Conservation (phyloP, 1,140 invertebrate species). For the Drosophila athabasca region DNA sequence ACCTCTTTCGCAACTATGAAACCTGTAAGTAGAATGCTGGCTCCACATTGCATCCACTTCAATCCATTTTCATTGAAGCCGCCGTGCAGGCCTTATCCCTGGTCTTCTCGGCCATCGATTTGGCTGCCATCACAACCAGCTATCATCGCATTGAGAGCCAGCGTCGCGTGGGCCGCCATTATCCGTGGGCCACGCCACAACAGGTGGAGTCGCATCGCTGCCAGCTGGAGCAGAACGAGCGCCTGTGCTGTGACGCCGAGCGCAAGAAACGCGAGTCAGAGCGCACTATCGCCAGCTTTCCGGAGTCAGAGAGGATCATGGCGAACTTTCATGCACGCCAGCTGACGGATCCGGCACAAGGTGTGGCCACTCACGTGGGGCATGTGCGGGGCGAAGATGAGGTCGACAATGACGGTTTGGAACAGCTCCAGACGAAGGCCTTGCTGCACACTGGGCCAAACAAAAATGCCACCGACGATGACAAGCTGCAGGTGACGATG, state of each 20-base stretch:
- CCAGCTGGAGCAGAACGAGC: conserved; percentile 58
- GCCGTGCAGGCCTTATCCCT: conserved; percentile 87
- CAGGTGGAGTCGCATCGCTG: conserved; percentile 56
- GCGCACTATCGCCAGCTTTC: conserved; percentile 69
- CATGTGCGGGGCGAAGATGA: conserved; percentile 58
- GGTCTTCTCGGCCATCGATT: conserved; percentile 87
- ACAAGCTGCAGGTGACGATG: conserved; percentile 56
- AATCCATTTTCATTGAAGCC: conserved; percentile 84
- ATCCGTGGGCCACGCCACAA: conserved; percentile 87
- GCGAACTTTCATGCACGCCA: conserved; percentile 61
- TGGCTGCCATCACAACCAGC: conserved; percentile 87
- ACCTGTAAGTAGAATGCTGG: conserved; percentile 56
- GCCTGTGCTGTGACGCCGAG: conserved; percentile 53
- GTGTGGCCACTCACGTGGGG: conserved; percentile 41
- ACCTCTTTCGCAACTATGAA: conserved; percentile 76
- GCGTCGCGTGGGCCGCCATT: conserved; percentile 88
- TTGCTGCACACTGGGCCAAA: conserved; percentile 49
- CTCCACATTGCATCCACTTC: not conserved
- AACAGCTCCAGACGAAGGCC: conserved; percentile 51
- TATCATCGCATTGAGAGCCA: conserved; percentile 91
- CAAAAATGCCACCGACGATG: conserved; percentile 71
- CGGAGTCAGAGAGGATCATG: conserved; percentile 78
- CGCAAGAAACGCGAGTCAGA: conserved; percentile 70
- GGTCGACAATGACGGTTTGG: conserved; percentile 71
- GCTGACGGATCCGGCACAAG: not conserved